Evolutionary conservation across 2,113 vertebrate genomes (phyloP).

Genomic region (Passer montanus): DNA sequence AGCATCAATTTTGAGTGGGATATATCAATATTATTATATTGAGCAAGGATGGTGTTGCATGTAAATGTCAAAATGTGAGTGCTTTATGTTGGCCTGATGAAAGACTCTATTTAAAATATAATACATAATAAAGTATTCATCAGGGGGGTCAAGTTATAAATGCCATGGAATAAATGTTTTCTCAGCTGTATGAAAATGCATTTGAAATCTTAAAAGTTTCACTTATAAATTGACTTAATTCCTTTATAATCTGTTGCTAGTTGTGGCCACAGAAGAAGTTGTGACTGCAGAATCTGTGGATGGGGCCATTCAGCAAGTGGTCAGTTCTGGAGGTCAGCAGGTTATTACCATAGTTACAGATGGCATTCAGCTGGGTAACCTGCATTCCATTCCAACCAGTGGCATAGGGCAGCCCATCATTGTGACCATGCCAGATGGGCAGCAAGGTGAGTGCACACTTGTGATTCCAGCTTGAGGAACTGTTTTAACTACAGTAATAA

Average conservation of each 20-base stretch:
- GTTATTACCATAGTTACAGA: constrained; percentile 91
- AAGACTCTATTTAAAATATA: background rate
- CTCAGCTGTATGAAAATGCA: background rate
- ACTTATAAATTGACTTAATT: background rate
- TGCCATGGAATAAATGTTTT: background rate
- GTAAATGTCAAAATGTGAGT: background rate
- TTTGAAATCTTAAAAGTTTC: background rate
- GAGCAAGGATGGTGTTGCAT: background rate
- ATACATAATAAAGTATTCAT: background rate
- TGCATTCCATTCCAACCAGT: constrained; percentile 83
- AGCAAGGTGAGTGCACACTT: constrained; percentile 79
- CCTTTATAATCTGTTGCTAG: constrained; percentile 61
- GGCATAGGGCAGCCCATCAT: constrained; percentile 88
- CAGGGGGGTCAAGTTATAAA: background rate
- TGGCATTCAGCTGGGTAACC: constrained; percentile 86
- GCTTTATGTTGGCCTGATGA: background rate
- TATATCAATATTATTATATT: background rate
- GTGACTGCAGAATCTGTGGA: constrained; percentile 88
- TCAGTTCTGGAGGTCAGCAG: constrained; percentile 88
- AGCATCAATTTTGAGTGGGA: background rate
- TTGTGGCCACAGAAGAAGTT: constrained; percentile 87
- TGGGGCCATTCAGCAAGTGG: constrained; percentile 88
- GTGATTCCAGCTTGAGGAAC: background rate
- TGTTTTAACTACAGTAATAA: background rate
- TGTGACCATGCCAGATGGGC: constrained; percentile 90